Base-by-base conservation (phyloP, 1,140 invertebrate species). In the Zaprionus vittiger region DNA sequence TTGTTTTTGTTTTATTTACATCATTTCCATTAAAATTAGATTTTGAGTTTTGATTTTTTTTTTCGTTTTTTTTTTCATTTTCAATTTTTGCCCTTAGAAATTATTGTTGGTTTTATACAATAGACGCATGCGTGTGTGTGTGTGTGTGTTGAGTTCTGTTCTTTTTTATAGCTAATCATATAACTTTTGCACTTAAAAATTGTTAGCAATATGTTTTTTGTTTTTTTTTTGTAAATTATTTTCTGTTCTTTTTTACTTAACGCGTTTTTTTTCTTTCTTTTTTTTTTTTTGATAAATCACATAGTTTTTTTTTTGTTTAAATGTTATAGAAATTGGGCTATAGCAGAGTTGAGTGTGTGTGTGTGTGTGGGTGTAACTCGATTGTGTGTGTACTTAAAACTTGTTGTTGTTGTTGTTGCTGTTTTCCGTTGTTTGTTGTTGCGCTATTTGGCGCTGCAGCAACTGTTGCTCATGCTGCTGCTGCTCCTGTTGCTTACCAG, bases 131-230 rank as follows among this genome's bases (percentile, higher is more conserved):
- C 63, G 22, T 63, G 37, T 78, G 17, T 56, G 24, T 73, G 5
- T 77, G 52, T 77, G n/a, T 68, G 26, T 73, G 66, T 81, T 64
- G 76, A 78, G 54, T 85, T 76, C 67, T 59, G 9, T 57, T 72
- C 49, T 73, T 73, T 78, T 78, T 63, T 68, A 80, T 77, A 60
- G 66, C 83, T 89, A 85, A 80, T 81, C 81, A 82, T 79, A 85
- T 89, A 89, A 89, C 85, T 80, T 85, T 85, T 75, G 79, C 81
- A 90, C 85, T 90, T 89, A 90, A 85, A 83, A 89, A 78, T 81
- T 73, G 78, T 89, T 89, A 85, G 82, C 72, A 74, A 75, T 80
- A 47, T 71, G 73, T 57, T 54, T 77, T 28, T 28, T 55, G 79
- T 73, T 65, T 28, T 55, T 81, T 73, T 65, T 78, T 61, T 66